phyloP scores from a whole-genome alignment of 92 coral and sea anemone genomes.

The Palythoa grandis region DNA sequence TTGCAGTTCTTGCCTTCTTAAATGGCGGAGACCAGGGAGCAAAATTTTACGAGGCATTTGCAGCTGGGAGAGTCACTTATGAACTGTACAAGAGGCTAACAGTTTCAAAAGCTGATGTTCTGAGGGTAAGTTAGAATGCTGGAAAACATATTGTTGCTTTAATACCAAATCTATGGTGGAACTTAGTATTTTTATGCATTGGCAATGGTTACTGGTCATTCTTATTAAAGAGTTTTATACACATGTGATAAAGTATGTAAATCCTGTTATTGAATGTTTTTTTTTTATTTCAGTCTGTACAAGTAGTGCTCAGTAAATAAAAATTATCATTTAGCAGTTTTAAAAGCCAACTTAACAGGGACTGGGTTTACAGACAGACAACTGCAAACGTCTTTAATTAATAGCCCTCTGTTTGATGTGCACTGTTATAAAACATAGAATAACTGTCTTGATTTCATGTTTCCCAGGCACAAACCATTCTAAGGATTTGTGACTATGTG shows the following conservation, averaged over 20 bases:
- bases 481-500: conserved; percentile 81
- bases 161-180: background rate
- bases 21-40: conserved; percentile 98
- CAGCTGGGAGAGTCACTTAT: conserved; percentile 83
- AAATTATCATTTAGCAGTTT: background rate
- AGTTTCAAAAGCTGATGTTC: conserved; percentile 81
- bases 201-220: too few relatives aligned
- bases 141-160: too few relatives aligned
- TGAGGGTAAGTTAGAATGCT: conserved; percentile 73
- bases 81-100: conserved; percentile 90
- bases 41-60: conserved; percentile 78
- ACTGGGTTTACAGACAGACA: too few relatives aligned
- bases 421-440: background rate
- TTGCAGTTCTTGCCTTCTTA: conserved; percentile 91
- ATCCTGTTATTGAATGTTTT: too few relatives aligned
- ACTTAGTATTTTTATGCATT: too few relatives aligned
- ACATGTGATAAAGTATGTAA: background rate
- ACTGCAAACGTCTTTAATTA: too few relatives aligned
- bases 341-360: too few relatives aligned
- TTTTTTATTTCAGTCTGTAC: too few relatives aligned
- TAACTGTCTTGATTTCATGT: background rate
- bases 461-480: conserved; percentile 91
- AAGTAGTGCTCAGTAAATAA: background rate
- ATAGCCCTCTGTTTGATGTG: too few relatives aligned
- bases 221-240: background rate